Percentiles rank a stretch among this genome's conserved stretches.
Evolutionary conservation across 2,113 vertebrate genomes (phyloP).

Genomic region (Bufo bufo): DNA sequence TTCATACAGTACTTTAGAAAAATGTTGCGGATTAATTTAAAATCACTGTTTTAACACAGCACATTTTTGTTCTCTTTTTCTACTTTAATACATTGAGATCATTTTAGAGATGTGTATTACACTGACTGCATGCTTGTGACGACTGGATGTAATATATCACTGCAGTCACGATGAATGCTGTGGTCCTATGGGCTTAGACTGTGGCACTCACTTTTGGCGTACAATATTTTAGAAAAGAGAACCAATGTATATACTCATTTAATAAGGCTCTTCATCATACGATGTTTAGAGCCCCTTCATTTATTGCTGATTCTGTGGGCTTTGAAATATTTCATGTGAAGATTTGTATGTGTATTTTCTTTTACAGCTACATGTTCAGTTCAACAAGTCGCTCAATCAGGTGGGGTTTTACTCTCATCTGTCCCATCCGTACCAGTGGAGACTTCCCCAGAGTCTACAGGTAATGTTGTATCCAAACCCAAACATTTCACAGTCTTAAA

Average conservation of each 20-base stretch:
- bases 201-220: background rate
- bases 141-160: too few species aligned
- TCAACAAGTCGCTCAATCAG: slow-evolving; percentile 68
- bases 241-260: too few species aligned
- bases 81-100: too few species aligned
- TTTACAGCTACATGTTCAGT: slow-evolving; percentile 65
- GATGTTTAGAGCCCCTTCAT: background rate
- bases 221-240: background rate
- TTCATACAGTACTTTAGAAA: too few species aligned
- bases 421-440: slow-evolving; percentile 66
- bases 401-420: slow-evolving; percentile 66
- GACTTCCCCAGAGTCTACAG: slow-evolving; percentile 69
- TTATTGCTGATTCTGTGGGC: background rate
- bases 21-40: too few species aligned
- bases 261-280: background rate
- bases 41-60: too few species aligned
- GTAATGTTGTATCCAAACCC: slow-evolving; percentile 58
- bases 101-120: too few species aligned
- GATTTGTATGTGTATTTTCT: background rate
- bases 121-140: too few species aligned
- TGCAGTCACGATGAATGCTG: background rate
- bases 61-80: too few species aligned
- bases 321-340: background rate
- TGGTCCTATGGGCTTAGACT: background rate
- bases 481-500: background rate